phyloP scores from a whole-genome alignment of 2,797 vertebrate genomes.

The Leptatherina wallacei region DNA sequence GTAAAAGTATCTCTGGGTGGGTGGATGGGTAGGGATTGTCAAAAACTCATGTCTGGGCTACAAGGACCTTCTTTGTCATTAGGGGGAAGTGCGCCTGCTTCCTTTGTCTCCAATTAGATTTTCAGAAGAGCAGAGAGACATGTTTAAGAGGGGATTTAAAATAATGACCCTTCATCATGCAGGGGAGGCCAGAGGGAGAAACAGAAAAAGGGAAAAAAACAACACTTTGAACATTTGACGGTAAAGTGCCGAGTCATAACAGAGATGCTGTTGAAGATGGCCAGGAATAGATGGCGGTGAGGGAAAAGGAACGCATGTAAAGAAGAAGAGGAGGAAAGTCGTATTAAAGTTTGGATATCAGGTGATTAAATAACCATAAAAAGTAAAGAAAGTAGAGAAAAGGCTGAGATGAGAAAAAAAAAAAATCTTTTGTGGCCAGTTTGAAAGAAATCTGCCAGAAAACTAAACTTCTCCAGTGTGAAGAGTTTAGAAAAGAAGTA shows the following conservation, averaged over 20 bases:
- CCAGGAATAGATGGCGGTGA: slow-evolving; percentile 31
- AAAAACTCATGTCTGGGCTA: slow-evolving; percentile 74
- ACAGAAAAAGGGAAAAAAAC: slow-evolving; percentile 63
- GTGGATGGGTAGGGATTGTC: slow-evolving; percentile 62
- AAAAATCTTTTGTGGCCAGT: neutral
- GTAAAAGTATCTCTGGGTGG: too few relatives aligned
- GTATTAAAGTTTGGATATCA: slow-evolving; percentile 15
- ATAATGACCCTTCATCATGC: slow-evolving; percentile 85
- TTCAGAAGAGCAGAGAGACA: slow-evolving; percentile 75
- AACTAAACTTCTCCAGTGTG: slow-evolving; percentile 24
- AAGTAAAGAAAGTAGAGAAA: neutral
- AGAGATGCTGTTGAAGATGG: slow-evolving; percentile 76
- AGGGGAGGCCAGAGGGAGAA: slow-evolving; percentile 60
- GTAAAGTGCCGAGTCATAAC: slow-evolving; percentile 69
- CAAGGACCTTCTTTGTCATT: slow-evolving; percentile 82
- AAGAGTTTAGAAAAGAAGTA: slow-evolving; percentile 28
- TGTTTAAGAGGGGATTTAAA: slow-evolving; percentile 82
- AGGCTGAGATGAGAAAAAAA: neutral
- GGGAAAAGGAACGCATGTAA: slow-evolving; percentile 26
- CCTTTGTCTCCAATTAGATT: slow-evolving; percentile 87
- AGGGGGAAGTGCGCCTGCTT: slow-evolving; percentile 73
- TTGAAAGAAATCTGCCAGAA: slow-evolving; percentile 2
- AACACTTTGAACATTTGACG: slow-evolving; percentile 81
- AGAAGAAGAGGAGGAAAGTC: slow-evolving; percentile 5
- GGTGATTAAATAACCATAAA: slow-evolving; percentile 10